Base-by-base conservation (phyloP, 2,888 invertebrate species). In the Trimorus sp. region DNA sequence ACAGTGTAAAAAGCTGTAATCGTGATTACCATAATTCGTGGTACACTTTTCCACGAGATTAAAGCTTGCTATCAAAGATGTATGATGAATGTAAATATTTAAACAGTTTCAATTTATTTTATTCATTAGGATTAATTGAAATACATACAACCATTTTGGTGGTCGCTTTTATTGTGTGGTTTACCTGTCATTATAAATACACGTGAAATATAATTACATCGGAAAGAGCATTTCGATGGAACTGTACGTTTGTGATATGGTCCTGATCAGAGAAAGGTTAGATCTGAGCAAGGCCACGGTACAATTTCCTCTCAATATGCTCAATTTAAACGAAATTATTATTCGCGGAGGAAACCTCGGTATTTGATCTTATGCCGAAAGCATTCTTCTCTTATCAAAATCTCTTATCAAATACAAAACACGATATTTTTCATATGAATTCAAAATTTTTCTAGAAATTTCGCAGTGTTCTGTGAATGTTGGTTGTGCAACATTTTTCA, bases 351-450 rank as follows among this genome's bases (percentile, higher is more conserved):
- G 45, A 9, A 60, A 45, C 16, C 16, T 42, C 45, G 45, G 60
- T 16, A 60, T 60, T 60, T 45, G 60, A 42, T 45, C 45, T 26
- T 45, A 16, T 16, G n/a, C 26, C 60, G 45, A 60, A 60, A 60
- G 26, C 42, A 60, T 60, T 60, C 60, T 45, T 45, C 14, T 60
- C 42, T 14, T 45, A 60, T 60, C 60, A 60, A 60, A n/a, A 45
- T 60, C 45, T 45, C 63, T 51, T 11, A 63, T 51, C 51, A 63
- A 63, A 63, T 63, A 63, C 38, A 51, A 51, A 63, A 63, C 48
- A 49, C 37, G 63, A 51, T 51, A 65, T 65, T 65, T 26, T 26
- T 65, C 65, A 53, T 53, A 53, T 53, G 53, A 65, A 65, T 51
- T 65, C 65, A 53, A 65, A 65, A 53, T 65, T 53, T 40, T 9